Conservation (phyloP, 35 echinoderm and acorn worm species). For the Eucidaris tribuloides region DNA sequence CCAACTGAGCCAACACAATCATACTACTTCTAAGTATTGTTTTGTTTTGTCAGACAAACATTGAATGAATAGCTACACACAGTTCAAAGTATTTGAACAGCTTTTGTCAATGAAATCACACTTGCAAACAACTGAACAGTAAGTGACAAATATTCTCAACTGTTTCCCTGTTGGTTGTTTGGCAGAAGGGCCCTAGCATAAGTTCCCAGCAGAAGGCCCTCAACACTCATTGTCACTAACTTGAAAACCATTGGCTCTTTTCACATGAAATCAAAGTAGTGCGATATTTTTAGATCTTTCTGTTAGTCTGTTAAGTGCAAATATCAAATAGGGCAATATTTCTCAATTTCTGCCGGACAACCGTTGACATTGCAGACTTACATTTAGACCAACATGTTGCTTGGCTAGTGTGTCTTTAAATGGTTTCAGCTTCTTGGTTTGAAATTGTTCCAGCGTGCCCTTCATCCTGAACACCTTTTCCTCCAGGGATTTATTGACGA, state of each 20-base stretch:
- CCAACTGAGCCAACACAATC: too few relatives aligned
- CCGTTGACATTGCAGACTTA: slow-evolving; percentile 35
- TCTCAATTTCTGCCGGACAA: background rate
- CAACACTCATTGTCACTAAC: background rate
- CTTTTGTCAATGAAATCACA: too few relatives aligned
- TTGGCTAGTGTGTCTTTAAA: slow-evolving; percentile 69
- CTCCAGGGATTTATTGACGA: slow-evolving; percentile 66
- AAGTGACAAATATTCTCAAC: too few relatives aligned
- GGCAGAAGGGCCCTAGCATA: background rate
- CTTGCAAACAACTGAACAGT: too few relatives aligned
- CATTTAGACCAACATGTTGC: slow-evolving; percentile 76
- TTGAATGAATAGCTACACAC: too few relatives aligned
- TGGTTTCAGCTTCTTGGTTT: slow-evolving; percentile 77
- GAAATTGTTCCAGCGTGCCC: slow-evolving; percentile 89
- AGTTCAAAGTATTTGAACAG: too few relatives aligned
- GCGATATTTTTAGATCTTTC: background rate
- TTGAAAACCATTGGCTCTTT: background rate
- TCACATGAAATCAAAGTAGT: background rate
- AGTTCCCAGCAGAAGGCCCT: background rate
- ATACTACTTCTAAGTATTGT: too few relatives aligned
- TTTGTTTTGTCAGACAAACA: too few relatives aligned
- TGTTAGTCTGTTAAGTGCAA: background rate
- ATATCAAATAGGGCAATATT: background rate
- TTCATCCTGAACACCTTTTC: slow-evolving; percentile 92
- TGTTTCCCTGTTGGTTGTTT: too few relatives aligned